These are phyloP conservation scores for Sphenopsis melanotis DNA, from an alignment of 2,797 vertebrate genomes.

Conservation along the genomic window DNA sequence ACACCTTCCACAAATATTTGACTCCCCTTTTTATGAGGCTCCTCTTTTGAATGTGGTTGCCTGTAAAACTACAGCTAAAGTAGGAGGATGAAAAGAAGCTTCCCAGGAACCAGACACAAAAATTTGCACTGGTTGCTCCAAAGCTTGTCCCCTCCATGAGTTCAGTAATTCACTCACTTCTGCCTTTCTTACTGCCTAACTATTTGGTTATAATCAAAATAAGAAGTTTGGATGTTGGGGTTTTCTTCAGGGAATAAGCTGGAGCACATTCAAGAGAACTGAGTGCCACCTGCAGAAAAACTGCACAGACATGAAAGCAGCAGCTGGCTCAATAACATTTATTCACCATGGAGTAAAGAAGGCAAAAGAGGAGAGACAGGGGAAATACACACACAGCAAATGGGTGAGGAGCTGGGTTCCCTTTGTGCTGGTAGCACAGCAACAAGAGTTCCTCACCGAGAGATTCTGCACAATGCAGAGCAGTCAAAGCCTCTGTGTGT, in stretches of 20 bases:
- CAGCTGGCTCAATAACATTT: neutral
- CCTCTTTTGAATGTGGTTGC: conserved; percentile 6
- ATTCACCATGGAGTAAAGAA: neutral
- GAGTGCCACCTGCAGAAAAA: neutral
- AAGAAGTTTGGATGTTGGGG: neutral
- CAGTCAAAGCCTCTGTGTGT: neutral
- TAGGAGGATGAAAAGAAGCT: neutral
- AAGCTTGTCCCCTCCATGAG: neutral
- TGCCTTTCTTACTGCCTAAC: neutral
- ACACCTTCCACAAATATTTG: neutral
- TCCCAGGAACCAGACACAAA: neutral
- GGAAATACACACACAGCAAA: neutral
- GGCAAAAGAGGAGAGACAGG: neutral
- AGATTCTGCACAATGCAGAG: neutral
- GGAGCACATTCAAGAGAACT: neutral
- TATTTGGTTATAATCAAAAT: neutral
- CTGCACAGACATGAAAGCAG: neutral
- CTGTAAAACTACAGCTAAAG: neutral
- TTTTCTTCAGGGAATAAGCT: neutral
- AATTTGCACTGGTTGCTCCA: neutral
- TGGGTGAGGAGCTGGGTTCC: neutral
- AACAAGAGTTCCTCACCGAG: neutral
- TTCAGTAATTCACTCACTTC: neutral
- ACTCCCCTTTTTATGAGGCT: neutral
- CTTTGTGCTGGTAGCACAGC: neutral